Percentiles rank a stretch among this genome's conserved stretches.
phyloP scores from a whole-genome alignment of 2,888 invertebrate species.

The Stomorhina lunata region DNA sequence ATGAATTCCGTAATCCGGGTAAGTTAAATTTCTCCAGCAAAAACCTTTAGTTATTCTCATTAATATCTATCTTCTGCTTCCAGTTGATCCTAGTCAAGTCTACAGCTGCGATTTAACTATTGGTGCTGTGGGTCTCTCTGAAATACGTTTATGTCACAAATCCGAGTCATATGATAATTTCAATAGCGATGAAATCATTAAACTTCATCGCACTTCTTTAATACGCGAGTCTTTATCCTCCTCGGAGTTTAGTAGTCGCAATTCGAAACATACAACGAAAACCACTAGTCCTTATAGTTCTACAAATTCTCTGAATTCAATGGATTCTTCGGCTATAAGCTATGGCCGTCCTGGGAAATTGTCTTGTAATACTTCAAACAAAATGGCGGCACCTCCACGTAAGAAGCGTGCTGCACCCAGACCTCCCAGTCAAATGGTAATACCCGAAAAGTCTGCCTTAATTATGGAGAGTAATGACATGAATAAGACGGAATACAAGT shows the following conservation, averaged over 20 bases:
- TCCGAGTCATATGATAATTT: conserved; percentile 78
- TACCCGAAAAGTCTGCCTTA: conserved; percentile 74
- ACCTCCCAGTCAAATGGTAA: conserved; percentile 78
- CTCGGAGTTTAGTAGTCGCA: conserved; percentile 78
- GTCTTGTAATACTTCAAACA: conserved; percentile 68
- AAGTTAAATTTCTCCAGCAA: conserved; percentile 52
- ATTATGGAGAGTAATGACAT: conserved; percentile 67
- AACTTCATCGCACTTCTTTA: conserved; percentile 75
- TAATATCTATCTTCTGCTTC: conserved; percentile 10
- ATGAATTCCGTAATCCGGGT: conserved; percentile 90
- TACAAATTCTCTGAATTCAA: conserved; percentile 79
- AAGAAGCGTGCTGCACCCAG: conserved; percentile 79
- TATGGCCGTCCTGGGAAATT: conserved; percentile 74
- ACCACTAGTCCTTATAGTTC: conserved; percentile 80
- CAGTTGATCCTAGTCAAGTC: conserved; percentile 79
- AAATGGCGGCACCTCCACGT: conserved; percentile 75
- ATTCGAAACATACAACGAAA: conserved; percentile 78
- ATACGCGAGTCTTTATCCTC: conserved; percentile 79
- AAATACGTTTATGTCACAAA: conserved; percentile 79
- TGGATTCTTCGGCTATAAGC: conserved; percentile 79
- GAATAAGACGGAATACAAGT: too few relatives aligned
- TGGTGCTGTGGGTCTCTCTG: conserved; percentile 79
- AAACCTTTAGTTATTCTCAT: background rate
- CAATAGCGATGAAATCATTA: conserved; percentile 77
- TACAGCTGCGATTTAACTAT: conserved; percentile 79